These are phyloP conservation scores for Oxyura jamaicensis DNA, from an alignment of 2,113 vertebrate species.

Conservation along the genomic window DNA sequence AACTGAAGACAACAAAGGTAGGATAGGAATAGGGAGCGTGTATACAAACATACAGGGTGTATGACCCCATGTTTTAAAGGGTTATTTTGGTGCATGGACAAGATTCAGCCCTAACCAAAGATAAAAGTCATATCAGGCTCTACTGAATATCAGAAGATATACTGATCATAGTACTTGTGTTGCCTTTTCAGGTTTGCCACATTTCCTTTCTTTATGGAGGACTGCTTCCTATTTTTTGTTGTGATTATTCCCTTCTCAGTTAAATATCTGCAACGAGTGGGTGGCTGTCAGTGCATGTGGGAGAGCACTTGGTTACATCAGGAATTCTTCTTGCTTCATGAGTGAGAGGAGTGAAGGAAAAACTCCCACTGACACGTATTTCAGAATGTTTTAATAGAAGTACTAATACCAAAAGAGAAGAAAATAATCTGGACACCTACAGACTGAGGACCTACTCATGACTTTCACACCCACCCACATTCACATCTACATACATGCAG, in stretches of 20 bases:
- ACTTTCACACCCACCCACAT: background rate
- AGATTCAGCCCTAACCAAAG: background rate
- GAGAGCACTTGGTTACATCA: conserved; percentile 30
- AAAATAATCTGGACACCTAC: conserved; percentile 31
- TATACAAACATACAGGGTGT: background rate
- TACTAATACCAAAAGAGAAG: background rate
- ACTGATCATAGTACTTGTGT: background rate
- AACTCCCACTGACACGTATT: conserved; percentile 21
- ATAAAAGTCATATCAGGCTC: background rate
- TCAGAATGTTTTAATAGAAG: conserved; percentile 7
- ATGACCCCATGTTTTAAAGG: background rate
- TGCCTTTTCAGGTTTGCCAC: background rate
- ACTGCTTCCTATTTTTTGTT: background rate
- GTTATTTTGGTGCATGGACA: background rate
- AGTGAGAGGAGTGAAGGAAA: conserved; percentile 40
- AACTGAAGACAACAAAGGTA: fast-evolving
- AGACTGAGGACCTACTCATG: background rate
- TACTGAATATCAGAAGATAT: background rate
- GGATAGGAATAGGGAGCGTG: background rate
- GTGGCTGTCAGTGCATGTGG: background rate
- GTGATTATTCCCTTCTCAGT: background rate
- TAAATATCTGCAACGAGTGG: background rate
- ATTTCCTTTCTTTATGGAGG: background rate
- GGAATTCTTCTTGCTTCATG: conserved; percentile 28
- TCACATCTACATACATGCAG: background rate